Evolutionary conservation across 2,888 invertebrate genomes (phyloP), one percentile per base, ranked within the genome.

Genomic region (Himalopsyche anomala): DNA sequence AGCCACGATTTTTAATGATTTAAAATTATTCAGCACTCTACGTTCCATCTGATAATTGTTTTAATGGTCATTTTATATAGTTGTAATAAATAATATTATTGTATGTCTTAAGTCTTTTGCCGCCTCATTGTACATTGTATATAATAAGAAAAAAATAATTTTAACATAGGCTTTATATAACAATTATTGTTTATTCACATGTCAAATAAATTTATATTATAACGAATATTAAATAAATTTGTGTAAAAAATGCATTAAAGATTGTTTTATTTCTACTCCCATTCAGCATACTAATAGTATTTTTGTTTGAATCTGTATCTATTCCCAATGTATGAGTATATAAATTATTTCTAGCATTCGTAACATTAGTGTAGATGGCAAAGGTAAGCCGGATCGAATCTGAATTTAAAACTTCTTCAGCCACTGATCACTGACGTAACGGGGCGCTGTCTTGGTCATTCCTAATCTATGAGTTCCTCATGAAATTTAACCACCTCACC

Each of bases 171-270:
- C 87, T 85, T 87, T 87, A 87, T 87, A 85, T 83, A 69, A 83
- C 83, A 83, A 87, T 85, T 85, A 85, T 87, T 87, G 86, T 86
- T 87, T 87, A 86, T 87, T 87, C 83, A 87, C 86, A 86, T 87
- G 84, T 87, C 86, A 87, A 86, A 87, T 87, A 84, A 86, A 86
- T 86, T 87, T 87, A 85, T 87, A 87, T 87, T 86, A 87, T 86
- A 87, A 88, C 80, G 83, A 86, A 88, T 85, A 86, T 87, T 86
- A 87, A 88, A 85, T 87, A 86, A 86, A 88, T 87, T 85, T 87
- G 86, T 87, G 87, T 88, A 88, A 87, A 87, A 88, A 85, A 88
- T 83, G 84, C 81, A 85, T 79, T 19, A 15, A 17, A 79, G 6
- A 12, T 83, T 80, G 83, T 86, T 85, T 85, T 79, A 86, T 85